These are phyloP conservation scores for Chaenodraco wilsoni DNA, from an alignment of 2,797 vertebrate species.

Conservation along the genomic window DNA sequence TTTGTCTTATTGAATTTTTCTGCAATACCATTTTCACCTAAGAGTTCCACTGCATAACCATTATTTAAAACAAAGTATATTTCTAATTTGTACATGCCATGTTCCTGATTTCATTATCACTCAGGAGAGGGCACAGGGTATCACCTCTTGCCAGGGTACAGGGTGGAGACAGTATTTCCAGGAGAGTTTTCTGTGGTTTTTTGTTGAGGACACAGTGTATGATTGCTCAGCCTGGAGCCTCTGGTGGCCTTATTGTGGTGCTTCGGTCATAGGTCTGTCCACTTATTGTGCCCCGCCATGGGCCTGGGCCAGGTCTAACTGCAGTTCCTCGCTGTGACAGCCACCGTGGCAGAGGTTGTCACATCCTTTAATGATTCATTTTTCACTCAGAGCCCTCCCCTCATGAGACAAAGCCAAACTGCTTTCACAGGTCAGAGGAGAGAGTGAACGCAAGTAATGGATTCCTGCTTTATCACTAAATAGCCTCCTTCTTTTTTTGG, in stretches of 20 bases:
- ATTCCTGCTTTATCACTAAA: constrained; percentile 63
- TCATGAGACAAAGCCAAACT: constrained; percentile 57
- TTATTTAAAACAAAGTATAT: not conserved
- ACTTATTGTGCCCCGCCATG: constrained; percentile 46
- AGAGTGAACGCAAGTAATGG: constrained; percentile 55
- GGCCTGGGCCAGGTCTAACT: constrained; percentile 42
- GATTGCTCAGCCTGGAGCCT: constrained; percentile 35
- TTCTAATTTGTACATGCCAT: constrained; percentile 17
- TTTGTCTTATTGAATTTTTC: not conserved
- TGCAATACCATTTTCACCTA: not conserved
- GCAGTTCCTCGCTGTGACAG: constrained; percentile 43
- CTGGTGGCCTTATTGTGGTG: constrained; percentile 27
- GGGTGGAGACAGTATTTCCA: constrained; percentile 22
- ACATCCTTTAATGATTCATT: constrained; percentile 62
- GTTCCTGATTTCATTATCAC: constrained; percentile 18
- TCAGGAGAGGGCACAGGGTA: not conserved
- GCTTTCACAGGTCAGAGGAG: constrained; percentile 69
- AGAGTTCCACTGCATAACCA: not conserved
- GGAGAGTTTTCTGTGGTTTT: constrained; percentile 28
- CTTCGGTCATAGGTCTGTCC: constrained; percentile 42
- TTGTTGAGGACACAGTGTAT: constrained; percentile 19
- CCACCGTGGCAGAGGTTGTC: constrained; percentile 47
- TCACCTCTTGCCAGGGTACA: constrained; percentile 4
- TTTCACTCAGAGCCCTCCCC: constrained; percentile 40
- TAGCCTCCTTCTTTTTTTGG: constrained; percentile 39